phyloP scores from a whole-genome alignment of 1,140 invertebrate genomes.

The Drosophila sechellia region DNA sequence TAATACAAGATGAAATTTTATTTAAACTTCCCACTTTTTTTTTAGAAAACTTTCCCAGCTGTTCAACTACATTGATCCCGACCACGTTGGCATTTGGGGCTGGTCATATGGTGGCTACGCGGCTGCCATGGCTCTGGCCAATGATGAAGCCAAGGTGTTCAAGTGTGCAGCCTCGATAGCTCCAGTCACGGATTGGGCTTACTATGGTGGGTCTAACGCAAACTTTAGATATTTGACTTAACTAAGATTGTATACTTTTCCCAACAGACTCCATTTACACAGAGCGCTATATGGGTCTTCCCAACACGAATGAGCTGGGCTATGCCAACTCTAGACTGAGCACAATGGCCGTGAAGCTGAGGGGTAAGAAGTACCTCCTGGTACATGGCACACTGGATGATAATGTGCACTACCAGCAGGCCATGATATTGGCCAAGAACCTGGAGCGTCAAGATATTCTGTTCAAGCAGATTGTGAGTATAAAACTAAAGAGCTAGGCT shows the following conservation, averaged over 20 bases:
- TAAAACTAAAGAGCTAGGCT: too few relatives aligned
- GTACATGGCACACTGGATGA: conserved; percentile 97
- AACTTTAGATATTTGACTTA: background rate
- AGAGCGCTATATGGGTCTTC: conserved; percentile 96
- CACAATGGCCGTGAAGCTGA: conserved; percentile 87
- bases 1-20: too few relatives aligned
- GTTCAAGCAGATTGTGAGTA: conserved; percentile 94
- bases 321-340: conserved; percentile 92
- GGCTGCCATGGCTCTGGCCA: conserved; percentile 92
- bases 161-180: conserved; percentile 97
- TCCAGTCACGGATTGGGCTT: conserved; percentile 94
- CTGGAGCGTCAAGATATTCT: conserved; percentile 93
- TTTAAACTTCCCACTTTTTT: background rate
- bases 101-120: conserved; percentile 98
- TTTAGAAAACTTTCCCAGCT: conserved; percentile 87
- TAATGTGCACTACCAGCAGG: conserved; percentile 98
- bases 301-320: conserved; percentile 90
- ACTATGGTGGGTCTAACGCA: conserved; percentile 89
- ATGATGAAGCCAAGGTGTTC: conserved; percentile 89
- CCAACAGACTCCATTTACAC: conserved; percentile 96
- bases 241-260: conserved; percentile 30
- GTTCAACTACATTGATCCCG: conserved; percentile 89
- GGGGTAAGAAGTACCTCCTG: conserved; percentile 92
- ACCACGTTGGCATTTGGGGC: conserved; percentile 92
- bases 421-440: conserved; percentile 94